A percentile compares a stretch with the other conserved stretches of the same genome.
phyloP scores from a whole-genome alignment of 2,113 vertebrate species.

The Gorsachius goisagi region DNA sequence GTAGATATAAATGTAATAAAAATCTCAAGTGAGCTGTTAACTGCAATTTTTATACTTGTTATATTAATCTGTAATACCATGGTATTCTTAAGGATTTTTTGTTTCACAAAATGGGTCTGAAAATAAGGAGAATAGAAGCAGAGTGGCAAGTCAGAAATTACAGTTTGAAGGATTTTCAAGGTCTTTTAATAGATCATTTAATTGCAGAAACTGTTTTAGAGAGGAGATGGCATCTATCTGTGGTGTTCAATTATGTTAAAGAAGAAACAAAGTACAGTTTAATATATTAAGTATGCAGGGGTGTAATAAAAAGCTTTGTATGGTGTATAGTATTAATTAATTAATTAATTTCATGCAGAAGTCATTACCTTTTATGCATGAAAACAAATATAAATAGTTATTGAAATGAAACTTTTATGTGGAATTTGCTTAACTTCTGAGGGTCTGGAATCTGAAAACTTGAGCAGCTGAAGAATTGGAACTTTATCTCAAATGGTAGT shows the following conservation, averaged over 20 bases:
- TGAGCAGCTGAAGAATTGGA: background rate
- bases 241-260: slow-evolving; percentile 8
- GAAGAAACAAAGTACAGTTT: background rate
- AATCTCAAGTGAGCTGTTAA: slow-evolving; percentile 65
- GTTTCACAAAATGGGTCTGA: slow-evolving; percentile 22
- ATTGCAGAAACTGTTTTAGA: slow-evolving; percentile 2
- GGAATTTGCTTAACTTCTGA: background rate
- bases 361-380: background rate
- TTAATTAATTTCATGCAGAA: background rate
- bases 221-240: background rate
- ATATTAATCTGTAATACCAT: slow-evolving; percentile 29
- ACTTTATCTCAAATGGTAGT: background rate
- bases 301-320: background rate
- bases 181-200: slow-evolving; percentile 31
- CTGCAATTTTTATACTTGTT: slow-evolving; percentile 47
- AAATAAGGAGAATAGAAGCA: slow-evolving; percentile 43
- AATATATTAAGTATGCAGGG: background rate
- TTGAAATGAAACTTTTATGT: background rate
- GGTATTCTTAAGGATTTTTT: slow-evolving; percentile 46
- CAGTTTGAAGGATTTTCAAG: slow-evolving; percentile 24
- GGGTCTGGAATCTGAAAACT: background rate
- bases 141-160: slow-evolving; percentile 27
- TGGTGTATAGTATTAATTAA: background rate
- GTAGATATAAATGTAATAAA: slow-evolving; percentile 67
- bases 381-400: background rate